A percentile compares a stretch with the other conserved stretches of the same genome.
phyloP scores from a whole-genome alignment of 1,140 invertebrate species.

The Drosophila ercepeae region DNA sequence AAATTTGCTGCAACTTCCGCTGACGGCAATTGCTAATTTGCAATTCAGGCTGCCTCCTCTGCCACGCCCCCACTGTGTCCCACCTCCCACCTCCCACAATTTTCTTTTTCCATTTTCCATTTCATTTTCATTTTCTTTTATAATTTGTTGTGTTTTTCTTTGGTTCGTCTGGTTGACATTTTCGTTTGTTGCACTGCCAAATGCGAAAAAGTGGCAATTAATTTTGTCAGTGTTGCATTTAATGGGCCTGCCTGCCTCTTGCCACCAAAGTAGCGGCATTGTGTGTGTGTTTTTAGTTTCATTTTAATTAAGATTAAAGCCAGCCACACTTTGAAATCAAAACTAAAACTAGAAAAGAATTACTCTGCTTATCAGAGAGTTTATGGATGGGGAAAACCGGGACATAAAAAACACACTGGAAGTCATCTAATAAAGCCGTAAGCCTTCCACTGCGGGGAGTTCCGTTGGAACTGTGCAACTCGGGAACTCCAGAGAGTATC shows the following conservation, averaged over 20 bases:
- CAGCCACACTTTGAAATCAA: conserved; percentile 18
- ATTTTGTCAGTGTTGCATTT: conserved; percentile 81
- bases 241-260: conserved; percentile 51
- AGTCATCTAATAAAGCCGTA: too few relatives aligned
- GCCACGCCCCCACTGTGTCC: background rate
- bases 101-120: conserved; percentile 11
- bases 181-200: conserved; percentile 79
- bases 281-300: conserved; percentile 50
- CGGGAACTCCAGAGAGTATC: background rate
- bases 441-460: background rate
- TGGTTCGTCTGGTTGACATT: conserved; percentile 63
- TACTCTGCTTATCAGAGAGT: conserved; percentile 43
- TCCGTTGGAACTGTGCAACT: background rate
- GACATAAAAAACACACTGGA: too few relatives aligned
- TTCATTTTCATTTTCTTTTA: conserved; percentile 24
- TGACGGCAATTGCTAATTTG: conserved; percentile 76
- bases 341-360: conserved; percentile 9
- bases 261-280: background rate
- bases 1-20: conserved; percentile 74
- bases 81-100: background rate
- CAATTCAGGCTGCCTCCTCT: conserved; percentile 50
- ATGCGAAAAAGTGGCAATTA: conserved; percentile 80
- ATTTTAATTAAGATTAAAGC: conserved; percentile 70
- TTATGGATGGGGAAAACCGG: background rate
- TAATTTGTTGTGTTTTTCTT: conserved; percentile 29